phyloP scores from a whole-genome alignment of 2,113 vertebrate genomes.

The Uropsilus gracilis region DNA sequence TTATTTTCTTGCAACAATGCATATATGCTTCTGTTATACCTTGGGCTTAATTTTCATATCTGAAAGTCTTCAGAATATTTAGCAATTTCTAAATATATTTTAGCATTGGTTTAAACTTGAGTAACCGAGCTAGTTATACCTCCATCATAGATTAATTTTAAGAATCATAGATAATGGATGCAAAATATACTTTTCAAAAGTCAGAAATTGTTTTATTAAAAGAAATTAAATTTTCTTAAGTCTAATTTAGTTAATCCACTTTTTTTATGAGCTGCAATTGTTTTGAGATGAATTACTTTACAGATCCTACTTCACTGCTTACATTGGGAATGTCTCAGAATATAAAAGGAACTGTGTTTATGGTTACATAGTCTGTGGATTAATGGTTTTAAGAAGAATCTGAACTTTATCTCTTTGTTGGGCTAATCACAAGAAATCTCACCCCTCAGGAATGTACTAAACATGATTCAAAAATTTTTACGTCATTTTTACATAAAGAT shows the following conservation, averaged over 20 bases:
- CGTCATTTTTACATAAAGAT: slow-evolving; percentile 34
- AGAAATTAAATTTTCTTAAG: slow-evolving; percentile 16
- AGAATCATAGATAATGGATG: neutral
- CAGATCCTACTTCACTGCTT: slow-evolving; percentile 44
- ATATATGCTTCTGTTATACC: neutral
- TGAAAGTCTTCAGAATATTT: neutral
- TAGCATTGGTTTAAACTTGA: neutral
- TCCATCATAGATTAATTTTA: neutral
- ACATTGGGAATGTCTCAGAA: slow-evolving; percentile 4
- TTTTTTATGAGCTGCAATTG: slow-evolving; percentile 53
- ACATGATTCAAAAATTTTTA: neutral
- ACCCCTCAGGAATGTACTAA: neutral
- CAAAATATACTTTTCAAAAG: neutral
- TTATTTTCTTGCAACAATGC: neutral
- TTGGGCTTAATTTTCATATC: neutral
- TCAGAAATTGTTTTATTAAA: neutral
- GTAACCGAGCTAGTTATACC: neutral
- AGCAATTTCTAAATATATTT: slow-evolving; percentile 12
- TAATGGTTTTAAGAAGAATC: slow-evolving; percentile 59
- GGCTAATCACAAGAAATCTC: neutral
- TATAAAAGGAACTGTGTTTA: slow-evolving; percentile 41
- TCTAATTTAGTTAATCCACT: neutral
- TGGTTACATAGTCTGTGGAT: slow-evolving; percentile 49
- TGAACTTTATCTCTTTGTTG: slow-evolving; percentile 50
- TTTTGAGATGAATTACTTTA: slow-evolving; percentile 39